These are phyloP conservation scores for Mugil cephalus DNA, from an alignment of 2,113 vertebrate genomes.

Conservation along the genomic window DNA sequence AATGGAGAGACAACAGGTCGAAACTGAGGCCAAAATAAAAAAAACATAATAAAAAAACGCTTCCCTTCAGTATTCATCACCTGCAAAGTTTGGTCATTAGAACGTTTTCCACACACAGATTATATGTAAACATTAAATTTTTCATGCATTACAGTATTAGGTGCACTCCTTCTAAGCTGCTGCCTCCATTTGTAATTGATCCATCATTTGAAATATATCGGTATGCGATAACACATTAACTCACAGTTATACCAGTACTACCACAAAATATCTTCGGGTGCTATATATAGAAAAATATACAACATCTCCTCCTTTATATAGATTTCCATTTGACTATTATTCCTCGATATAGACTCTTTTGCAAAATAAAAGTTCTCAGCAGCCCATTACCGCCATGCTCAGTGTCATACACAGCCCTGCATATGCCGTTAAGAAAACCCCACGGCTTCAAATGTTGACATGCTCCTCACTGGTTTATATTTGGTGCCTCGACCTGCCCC, in stretches of 20 bases:
- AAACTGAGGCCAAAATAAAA: slow-evolving; percentile 40
- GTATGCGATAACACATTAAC: slow-evolving; percentile 68
- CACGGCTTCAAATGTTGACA: slow-evolving; percentile 44
- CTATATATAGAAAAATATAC: slow-evolving; percentile 85
- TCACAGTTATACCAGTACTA: slow-evolving; percentile 78
- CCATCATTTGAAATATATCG: slow-evolving; percentile 57
- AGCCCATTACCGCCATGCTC: slow-evolving; percentile 39
- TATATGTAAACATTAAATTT: slow-evolving; percentile 65
- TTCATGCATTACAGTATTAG: slow-evolving; percentile 73
- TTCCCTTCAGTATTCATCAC: slow-evolving; percentile 27
- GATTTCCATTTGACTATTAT: slow-evolving; percentile 74
- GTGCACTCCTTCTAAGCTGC: slow-evolving; percentile 55
- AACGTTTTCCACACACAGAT: slow-evolving; percentile 61
- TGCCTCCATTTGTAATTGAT: slow-evolving; percentile 62
- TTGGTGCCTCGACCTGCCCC: slow-evolving; percentile 29
- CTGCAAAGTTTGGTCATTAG: slow-evolving; percentile 53
- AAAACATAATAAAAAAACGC: too few species aligned
- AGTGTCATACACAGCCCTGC: slow-evolving; percentile 55
- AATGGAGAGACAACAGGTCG: slow-evolving; percentile 47
- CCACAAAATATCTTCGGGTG: slow-evolving; percentile 82
- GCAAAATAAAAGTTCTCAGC: slow-evolving; percentile 78
- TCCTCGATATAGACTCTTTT: slow-evolving; percentile 75
- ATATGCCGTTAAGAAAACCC: slow-evolving; percentile 39
- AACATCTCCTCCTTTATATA: slow-evolving; percentile 79
- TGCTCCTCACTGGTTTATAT: slow-evolving; percentile 36